Conservation (phyloP, 2,797 vertebrate species). For the Acrossocheilus wenchowensis region DNA sequence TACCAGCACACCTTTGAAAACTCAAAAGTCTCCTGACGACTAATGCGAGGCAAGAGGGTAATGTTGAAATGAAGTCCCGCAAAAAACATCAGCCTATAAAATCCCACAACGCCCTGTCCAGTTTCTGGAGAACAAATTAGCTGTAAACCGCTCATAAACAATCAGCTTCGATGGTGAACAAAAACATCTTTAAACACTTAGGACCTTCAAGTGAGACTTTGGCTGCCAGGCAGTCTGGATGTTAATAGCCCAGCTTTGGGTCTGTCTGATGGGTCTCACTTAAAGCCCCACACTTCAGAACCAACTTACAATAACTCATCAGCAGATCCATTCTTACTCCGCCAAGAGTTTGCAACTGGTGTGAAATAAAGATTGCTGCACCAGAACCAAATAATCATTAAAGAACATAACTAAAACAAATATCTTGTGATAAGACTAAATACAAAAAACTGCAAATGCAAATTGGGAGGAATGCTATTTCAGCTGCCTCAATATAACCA, state of each 20-base stretch:
- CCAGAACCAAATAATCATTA: not conserved
- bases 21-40: not conserved
- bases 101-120: conserved; percentile 62
- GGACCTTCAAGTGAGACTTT: conserved; percentile 61
- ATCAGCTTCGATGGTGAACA: conserved; percentile 63
- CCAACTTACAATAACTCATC: conserved; percentile 23
- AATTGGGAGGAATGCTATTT: not conserved
- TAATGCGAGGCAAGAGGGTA: not conserved
- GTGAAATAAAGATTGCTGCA: not conserved
- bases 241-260: conserved; percentile 57
- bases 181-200: conserved; percentile 75
- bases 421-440: not conserved
- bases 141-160: conserved; percentile 68
- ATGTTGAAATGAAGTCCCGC: not conserved
- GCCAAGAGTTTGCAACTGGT: not conserved
- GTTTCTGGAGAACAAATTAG: conserved; percentile 68
- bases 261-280: conserved; percentile 29
- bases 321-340: not conserved
- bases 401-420: not conserved
- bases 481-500: not conserved
- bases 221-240: conserved; percentile 65
- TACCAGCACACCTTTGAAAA: not conserved
- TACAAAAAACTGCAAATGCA: not conserved
- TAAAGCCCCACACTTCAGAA: conserved; percentile 1
- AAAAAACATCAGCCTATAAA: conserved; percentile 63